These are phyloP conservation scores for Aptenodytes forsteri DNA, from an alignment of 2,113 vertebrate species.

Conservation along the genomic window DNA sequence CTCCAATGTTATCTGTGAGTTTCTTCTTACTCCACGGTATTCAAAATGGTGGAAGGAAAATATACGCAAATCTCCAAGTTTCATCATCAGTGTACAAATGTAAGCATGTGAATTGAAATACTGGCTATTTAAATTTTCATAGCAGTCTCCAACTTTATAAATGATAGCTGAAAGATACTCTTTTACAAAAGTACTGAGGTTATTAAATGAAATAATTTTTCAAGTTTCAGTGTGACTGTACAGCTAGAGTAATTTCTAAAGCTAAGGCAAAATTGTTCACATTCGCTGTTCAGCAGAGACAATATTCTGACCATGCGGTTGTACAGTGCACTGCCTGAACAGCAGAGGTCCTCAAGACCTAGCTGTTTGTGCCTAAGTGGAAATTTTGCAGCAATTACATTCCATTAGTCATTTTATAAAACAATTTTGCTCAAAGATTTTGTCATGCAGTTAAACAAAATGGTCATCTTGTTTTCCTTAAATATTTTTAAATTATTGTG, in stretches of 20 bases:
- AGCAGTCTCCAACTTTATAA: not conserved
- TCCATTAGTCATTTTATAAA: constrained; percentile 10
- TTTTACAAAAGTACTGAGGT: not conserved
- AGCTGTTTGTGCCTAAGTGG: constrained; percentile 11
- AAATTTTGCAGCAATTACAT: not conserved
- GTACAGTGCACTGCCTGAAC: constrained; percentile 37
- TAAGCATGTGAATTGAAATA: not conserved
- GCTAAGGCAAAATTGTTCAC: not conserved
- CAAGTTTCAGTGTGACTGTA: not conserved
- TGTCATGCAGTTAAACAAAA: constrained; percentile 22
- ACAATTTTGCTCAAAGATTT: not conserved
- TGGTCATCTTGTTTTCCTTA: not conserved
- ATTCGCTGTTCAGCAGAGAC: not conserved
- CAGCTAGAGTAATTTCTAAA: not conserved
- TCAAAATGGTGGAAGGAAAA: not conserved
- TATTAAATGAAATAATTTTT: not conserved
- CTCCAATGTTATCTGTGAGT: not conserved
- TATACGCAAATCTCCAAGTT: not conserved
- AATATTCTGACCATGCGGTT: fast-evolving
- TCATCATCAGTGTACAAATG: fast-evolving
- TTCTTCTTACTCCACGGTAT: not conserved
- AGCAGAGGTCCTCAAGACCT: constrained; percentile 77
- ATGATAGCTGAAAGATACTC: not conserved
- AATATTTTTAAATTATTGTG: not conserved
- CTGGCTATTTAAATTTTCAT: not conserved